phyloP scores from a whole-genome alignment of 1,140 invertebrate species.

The Apis cerana region DNA sequence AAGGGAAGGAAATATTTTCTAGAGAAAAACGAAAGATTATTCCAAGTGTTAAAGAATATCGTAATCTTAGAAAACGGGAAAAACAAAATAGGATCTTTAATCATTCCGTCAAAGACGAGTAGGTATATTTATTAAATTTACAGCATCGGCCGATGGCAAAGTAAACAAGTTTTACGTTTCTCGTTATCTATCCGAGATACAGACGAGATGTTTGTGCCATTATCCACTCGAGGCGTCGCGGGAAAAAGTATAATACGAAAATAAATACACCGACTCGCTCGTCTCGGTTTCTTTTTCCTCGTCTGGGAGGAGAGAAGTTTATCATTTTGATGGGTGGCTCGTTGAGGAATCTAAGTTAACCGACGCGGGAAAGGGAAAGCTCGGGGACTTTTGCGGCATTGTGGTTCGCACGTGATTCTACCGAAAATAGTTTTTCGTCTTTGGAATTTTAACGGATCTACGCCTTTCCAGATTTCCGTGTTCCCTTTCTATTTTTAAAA shows the following conservation, averaged over 20 bases:
- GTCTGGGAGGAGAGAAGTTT: constrained; percentile 36
- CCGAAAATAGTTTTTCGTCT: constrained; percentile 47
- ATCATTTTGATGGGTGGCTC: constrained; percentile 48
- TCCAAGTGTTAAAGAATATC: too few relatives aligned
- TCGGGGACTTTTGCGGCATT: constrained; percentile 23
- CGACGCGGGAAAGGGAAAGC: constrained; percentile 35
- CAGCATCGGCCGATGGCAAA: too few relatives aligned
- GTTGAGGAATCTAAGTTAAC: constrained; percentile 49
- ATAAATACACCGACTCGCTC: constrained; percentile 49
- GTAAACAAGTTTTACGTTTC: too few relatives aligned
- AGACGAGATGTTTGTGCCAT: background rate
- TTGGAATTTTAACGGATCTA: constrained; percentile 47
- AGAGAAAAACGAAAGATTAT: too few relatives aligned
- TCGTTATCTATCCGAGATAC: too few relatives aligned
- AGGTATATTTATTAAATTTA: too few relatives aligned
- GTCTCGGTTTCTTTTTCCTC: constrained; percentile 33
- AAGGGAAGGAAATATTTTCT: too few relatives aligned
- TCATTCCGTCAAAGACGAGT: too few relatives aligned
- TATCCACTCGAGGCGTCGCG: constrained; percentile 34
- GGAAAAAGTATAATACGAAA: constrained; percentile 49
- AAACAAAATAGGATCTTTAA: too few relatives aligned
- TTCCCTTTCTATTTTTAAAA: constrained; percentile 11
- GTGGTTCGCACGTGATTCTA: constrained; percentile 27
- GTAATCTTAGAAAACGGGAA: too few relatives aligned
- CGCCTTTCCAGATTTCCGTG: constrained; percentile 35